Base-by-base conservation (phyloP, 2,888 invertebrate species). In the Diachrysia chrysitis region DNA sequence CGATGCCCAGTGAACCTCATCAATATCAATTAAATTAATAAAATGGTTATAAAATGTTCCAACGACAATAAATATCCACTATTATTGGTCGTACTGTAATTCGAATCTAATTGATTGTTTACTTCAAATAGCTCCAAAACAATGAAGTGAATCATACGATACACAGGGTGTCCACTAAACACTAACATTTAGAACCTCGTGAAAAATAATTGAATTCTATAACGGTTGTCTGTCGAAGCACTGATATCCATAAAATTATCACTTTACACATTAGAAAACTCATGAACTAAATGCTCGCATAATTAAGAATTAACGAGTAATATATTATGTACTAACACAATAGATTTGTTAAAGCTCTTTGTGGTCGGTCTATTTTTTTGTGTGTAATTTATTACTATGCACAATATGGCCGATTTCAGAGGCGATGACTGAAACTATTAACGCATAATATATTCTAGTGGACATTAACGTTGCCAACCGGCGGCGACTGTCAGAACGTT, bases 81-180 rank as follows among this genome's bases (percentile, higher is more conserved):
- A 92, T 93, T 92, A 91, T 87, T 87, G 90, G 88, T 83, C 86
- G 88, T 86, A 84, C 89, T 88, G 92, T 92, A 93, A 93, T 90
- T 93, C 89, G 92, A 90, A 84, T 87, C 87, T 91, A 95, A 94
- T 93, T 92, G 93, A 92, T 92, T 93, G 92, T 93, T 93, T 92
- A 90, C 91, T 92, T 92, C 87, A 90, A 92, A 92, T 91, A 90
- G 92, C 86, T 89, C 88, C 88, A 90, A 92, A 90, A 90, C 91
- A 92, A 91, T 92, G 86, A 90, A 89, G 90, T 94, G 94, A 94
- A 93, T 93, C 93, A 93, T 91, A 84, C 84, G 60, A 75, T 79
- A 60, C 76, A 85, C 85, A 89, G 88, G 84, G 75, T 89, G 87
- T 70, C 57, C 51, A 42, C 53, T 54, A 58, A 72, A 63, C 23